These are phyloP conservation scores for Nymphalis c-album DNA, from an alignment of 2,888 invertebrate genomes.

Conservation along the genomic window DNA sequence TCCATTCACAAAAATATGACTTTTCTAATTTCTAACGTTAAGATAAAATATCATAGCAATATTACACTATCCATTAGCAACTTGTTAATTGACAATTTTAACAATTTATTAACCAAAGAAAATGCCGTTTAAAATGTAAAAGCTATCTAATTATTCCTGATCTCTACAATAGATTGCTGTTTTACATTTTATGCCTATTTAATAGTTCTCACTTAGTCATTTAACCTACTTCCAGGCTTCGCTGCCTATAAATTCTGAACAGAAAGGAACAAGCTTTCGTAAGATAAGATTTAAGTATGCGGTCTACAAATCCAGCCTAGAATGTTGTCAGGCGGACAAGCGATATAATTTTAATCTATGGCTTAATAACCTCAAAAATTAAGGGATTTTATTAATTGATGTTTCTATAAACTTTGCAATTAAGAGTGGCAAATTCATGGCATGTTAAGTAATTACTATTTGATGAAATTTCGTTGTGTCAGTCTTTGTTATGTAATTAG, in stretches of 20 bases:
- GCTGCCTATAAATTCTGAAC: constrained; percentile 31
- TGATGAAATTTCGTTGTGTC: too few relatives aligned
- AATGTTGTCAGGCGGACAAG: constrained; percentile 20
- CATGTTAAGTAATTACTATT: too few relatives aligned
- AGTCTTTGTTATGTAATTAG: too few relatives aligned
- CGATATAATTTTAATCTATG: constrained; percentile 23
- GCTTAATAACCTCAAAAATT: neutral
- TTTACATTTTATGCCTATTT: constrained; percentile 15
- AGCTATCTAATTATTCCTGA: neutral
- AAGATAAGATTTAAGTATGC: constrained; percentile 26
- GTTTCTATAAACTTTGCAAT: neutral
- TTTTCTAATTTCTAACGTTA: too few relatives aligned
- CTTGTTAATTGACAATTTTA: too few relatives aligned
- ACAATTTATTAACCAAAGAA: too few relatives aligned
- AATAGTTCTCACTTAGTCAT: constrained; percentile 31
- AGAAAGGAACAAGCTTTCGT: constrained; percentile 36
- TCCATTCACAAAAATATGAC: too few relatives aligned
- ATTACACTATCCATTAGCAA: too few relatives aligned
- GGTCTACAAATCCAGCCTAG: constrained; percentile 25
- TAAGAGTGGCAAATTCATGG: neutral
- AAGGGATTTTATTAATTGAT: neutral
- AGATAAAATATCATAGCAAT: too few relatives aligned
- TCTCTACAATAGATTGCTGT: neutral
- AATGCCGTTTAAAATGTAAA: neutral
- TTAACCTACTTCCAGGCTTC: constrained; percentile 32